Base-by-base conservation (phyloP, 2,797 vertebrate species). In the Fratercula arctica region DNA sequence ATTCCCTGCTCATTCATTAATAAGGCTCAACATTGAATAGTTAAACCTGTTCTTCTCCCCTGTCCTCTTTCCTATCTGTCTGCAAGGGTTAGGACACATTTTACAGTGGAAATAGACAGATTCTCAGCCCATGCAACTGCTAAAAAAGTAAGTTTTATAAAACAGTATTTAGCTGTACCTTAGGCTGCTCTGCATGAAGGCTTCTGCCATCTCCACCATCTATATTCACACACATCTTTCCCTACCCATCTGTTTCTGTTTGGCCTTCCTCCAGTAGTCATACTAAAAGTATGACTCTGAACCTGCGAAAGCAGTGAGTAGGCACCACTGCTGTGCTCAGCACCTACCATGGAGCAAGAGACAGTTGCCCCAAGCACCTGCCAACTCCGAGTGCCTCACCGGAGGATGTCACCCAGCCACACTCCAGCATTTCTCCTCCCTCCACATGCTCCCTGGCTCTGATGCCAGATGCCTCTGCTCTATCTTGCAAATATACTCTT, bases 221-320 rank as follows among this genome's bases (percentile, higher is more conserved):
- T 93, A 94, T 57, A 96, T 96, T 96, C 95, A 93, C 82, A 95
- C 75, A 96, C 95, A 94, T 96, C 93, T 68, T 89, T 91, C 73
- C 66, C 43, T 87, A 89, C 61, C 95, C 96, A 97, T 97, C 96
- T 97, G 96, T 61, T 97, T 68, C 45, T 83, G 48, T 64, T 87
- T 97, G 96, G 96, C 95, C 87, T 67, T 96, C 73, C 91, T 97
- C 96, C 96, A 96, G 75, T 12, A 96, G 87, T 81, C 85, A 94
- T 85, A 84, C 75, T 96, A 83, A 51, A 95, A 96, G 87, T 72
- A 97, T 91, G 92, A 91, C 85, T 96, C 81, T 46, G 43, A 96
- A 97, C 92, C 95, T 93, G 96, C 3, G 57, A 96, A 96, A 91
- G 91, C 82, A 95, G 64, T 57, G 89, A 97, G 94, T 56, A 93